Evolutionary conservation across 2,113 vertebrate species (phyloP).

Genomic region (Otus sunia): DNA sequence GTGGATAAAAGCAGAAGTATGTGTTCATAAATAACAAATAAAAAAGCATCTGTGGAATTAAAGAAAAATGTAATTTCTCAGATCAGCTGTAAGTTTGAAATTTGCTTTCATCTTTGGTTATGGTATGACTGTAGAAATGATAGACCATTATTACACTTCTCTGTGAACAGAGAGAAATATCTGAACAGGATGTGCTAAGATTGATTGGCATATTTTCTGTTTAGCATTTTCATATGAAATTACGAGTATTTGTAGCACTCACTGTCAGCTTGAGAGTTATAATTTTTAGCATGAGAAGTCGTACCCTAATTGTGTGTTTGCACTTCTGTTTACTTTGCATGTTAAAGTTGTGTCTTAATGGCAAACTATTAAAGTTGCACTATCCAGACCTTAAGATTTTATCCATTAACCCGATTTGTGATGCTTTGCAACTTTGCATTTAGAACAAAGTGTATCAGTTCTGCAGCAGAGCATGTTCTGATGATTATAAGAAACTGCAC

Average conservation of each 20-base stretch:
- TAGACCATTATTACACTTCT: background rate
- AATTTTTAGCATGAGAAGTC: background rate
- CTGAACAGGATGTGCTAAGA: background rate
- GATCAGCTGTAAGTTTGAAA: background rate
- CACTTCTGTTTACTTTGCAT: background rate
- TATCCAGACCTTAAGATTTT: background rate
- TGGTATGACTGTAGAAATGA: background rate
- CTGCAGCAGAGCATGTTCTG: slow-evolving; percentile 94
- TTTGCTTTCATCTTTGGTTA: background rate
- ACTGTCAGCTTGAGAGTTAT: background rate
- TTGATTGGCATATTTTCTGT: background rate
- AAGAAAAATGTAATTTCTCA: background rate
- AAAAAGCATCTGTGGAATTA: background rate
- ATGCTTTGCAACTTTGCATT: slow-evolving; percentile 55
- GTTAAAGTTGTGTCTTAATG: background rate
- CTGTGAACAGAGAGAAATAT: background rate
- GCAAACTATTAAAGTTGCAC: background rate
- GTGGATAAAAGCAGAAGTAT: background rate
- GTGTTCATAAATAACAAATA: background rate
- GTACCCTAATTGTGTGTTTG: background rate
- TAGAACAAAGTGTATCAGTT: slow-evolving; percentile 98
- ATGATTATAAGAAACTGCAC: slow-evolving; percentile 98
- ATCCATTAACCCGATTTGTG: background rate
- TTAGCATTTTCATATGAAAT: background rate
- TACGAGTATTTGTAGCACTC: background rate